Evolutionary conservation across 1,140 invertebrate genomes (phyloP).

Genomic region (Ceratosolen fusciceps): DNA sequence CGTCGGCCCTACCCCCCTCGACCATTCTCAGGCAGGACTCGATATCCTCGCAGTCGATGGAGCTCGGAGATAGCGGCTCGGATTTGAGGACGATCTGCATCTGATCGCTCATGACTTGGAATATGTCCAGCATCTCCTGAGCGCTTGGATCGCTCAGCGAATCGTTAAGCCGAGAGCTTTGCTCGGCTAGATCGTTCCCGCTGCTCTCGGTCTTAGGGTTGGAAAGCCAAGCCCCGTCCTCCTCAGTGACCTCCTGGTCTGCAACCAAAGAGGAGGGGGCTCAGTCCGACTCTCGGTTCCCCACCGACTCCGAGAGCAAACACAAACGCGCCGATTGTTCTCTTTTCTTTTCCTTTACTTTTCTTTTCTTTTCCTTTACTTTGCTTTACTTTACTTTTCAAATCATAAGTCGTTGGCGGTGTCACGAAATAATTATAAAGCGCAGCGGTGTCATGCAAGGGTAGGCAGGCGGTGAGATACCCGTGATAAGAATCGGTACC

Average conservation of each 20-base stretch:
- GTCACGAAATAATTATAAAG: background rate
- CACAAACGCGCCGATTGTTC: background rate
- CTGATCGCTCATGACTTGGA: slow-evolving; percentile 64
- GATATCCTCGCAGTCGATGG: background rate
- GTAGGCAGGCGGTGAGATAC: background rate
- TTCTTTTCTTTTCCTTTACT: too few species aligned
- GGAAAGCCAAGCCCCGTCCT: slow-evolving; percentile 71
- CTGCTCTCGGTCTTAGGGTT: slow-evolving; percentile 47
- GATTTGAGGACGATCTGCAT: slow-evolving; percentile 65
- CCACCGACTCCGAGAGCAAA: background rate
- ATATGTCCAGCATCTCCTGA: slow-evolving; percentile 65
- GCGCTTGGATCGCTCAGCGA: slow-evolving; percentile 52
- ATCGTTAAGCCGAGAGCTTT: slow-evolving; percentile 51
- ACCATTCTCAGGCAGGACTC: slow-evolving; percentile 13
- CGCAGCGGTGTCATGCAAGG: slow-evolving; percentile 51
- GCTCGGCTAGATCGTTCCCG: slow-evolving; percentile 56
- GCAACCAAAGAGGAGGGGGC: slow-evolving; percentile 73
- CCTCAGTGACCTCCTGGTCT: slow-evolving; percentile 71
- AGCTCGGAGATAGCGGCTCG: slow-evolving; percentile 62
- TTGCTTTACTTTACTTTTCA: too few species aligned
- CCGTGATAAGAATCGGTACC: background rate
- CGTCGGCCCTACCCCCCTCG: too few species aligned
- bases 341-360: too few species aligned
- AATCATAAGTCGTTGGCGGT: background rate
- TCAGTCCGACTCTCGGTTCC: slow-evolving; percentile 60